Conservation (phyloP, 2,888 invertebrate species). For the Sacculina carcini region DNA sequence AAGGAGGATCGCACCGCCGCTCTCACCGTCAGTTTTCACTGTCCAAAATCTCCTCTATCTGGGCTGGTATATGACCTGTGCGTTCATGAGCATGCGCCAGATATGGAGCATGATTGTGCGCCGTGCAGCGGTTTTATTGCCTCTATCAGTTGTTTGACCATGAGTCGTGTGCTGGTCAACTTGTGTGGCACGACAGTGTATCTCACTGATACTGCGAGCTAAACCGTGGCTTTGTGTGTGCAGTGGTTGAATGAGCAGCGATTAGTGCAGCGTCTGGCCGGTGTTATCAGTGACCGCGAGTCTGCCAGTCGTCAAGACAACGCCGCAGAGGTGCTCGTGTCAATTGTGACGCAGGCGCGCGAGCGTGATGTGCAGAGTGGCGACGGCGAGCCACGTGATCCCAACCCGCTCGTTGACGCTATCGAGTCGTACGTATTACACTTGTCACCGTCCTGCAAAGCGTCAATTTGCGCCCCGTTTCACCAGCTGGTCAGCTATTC, state of each 20-base stretch:
- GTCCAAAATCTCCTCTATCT: no score
- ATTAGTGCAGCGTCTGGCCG: slow-evolving; percentile 51
- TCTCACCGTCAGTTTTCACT: slow-evolving; percentile 39
- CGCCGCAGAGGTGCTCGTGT: slow-evolving; percentile 47
- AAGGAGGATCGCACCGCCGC: slow-evolving; percentile 40
- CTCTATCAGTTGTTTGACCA: no score
- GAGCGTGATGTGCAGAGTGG: slow-evolving; percentile 26
- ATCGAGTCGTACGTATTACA: no score
- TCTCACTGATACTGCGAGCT: slow-evolving; percentile 35
- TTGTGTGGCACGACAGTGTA: no score
- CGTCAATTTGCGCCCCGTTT: no score
- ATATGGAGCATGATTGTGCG: no score
- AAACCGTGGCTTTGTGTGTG: neutral
- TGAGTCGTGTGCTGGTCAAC: no score
- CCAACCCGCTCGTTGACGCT: slow-evolving; percentile 1
- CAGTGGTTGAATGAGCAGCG: slow-evolving; percentile 77
- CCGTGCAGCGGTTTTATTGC: no score
- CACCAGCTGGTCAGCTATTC: no score
- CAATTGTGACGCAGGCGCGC: slow-evolving; percentile 43
- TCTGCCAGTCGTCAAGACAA: slow-evolving; percentile 55
- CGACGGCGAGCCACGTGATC: neutral
- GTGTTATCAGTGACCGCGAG: slow-evolving; percentile 33
- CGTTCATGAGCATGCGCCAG: no score
- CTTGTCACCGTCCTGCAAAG: no score
- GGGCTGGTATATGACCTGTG: no score